A percentile compares a stretch with the other conserved stretches of the same genome.
These are phyloP conservation scores for Hydra vulgaris DNA, from an alignment of 30 jellyfish, hydroid and myxozoan species.

Conservation along the genomic window DNA sequence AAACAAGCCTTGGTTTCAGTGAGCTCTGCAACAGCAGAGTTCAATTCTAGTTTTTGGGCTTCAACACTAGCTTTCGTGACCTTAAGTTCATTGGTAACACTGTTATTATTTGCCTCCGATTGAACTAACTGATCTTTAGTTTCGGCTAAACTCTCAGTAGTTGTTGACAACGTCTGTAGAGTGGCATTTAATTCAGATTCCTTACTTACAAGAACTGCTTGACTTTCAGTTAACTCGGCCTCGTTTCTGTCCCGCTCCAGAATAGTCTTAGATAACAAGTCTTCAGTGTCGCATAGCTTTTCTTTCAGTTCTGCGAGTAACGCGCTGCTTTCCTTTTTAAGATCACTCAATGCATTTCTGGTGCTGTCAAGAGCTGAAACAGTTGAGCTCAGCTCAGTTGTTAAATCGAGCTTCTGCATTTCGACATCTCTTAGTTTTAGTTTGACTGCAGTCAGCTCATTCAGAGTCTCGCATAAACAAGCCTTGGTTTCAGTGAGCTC, in stretches of 20 bases:
- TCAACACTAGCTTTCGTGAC: background rate
- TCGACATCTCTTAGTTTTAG: background rate
- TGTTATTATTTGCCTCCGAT: background rate
- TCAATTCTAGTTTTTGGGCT: background rate
- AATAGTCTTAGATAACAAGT: background rate
- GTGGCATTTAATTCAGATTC: background rate
- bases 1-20: background rate
- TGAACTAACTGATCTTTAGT: background rate
- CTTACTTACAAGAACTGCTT: background rate
- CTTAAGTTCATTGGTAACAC: background rate
- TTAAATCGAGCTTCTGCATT: background rate
- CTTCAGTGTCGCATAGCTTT: background rate
- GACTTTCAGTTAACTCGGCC: background rate
- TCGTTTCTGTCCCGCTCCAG: background rate
- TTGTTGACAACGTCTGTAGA: background rate
- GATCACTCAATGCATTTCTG: background rate
- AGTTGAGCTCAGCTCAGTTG: background rate
- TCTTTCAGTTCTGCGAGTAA: background rate
- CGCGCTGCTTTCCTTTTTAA: background rate
- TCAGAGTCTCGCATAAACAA: background rate
- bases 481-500: background rate
- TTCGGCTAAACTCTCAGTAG: background rate
- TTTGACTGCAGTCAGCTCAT: background rate
- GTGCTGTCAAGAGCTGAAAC: background rate
- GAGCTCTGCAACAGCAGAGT: background rate